phyloP scores from a whole-genome alignment of 2,797 vertebrate species.

The Smutsia temminckii region DNA sequence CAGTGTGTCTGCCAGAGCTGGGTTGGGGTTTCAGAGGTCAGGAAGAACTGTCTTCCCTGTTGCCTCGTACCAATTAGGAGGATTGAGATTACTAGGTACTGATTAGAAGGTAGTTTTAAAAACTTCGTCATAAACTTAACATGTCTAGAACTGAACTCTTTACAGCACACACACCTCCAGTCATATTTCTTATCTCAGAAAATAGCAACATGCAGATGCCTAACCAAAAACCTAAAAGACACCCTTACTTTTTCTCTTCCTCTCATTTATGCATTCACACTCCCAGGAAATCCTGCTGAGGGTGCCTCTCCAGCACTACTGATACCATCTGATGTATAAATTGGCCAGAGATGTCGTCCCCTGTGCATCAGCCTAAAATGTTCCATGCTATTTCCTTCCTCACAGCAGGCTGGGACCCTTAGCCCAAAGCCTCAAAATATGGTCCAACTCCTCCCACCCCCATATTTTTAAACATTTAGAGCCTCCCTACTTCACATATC shows the following conservation, averaged over 20 bases:
- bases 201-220: not conserved
- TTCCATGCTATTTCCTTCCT: not conserved
- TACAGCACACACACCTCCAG: not conserved
- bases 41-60: not conserved
- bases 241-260: not conserved
- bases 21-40: not conserved
- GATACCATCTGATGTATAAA: not conserved
- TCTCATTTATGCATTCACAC: not conserved
- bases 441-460: not conserved
- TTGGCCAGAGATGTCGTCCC: not conserved
- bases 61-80: not conserved
- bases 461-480: not conserved
- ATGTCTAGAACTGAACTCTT: not conserved
- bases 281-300: not conserved
- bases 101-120: not conserved
- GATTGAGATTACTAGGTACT: not conserved
- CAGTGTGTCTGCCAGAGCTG: not conserved
- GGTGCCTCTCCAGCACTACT: not conserved
- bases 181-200: not conserved
- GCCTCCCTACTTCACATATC: not conserved
- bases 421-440: not conserved
- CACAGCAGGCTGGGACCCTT: not conserved
- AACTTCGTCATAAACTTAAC: not conserved
- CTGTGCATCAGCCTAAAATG: not conserved
- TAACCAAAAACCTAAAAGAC: not conserved